These are phyloP conservation scores for Cariama cristata DNA, from an alignment of 2,113 vertebrate species.

Conservation along the genomic window DNA sequence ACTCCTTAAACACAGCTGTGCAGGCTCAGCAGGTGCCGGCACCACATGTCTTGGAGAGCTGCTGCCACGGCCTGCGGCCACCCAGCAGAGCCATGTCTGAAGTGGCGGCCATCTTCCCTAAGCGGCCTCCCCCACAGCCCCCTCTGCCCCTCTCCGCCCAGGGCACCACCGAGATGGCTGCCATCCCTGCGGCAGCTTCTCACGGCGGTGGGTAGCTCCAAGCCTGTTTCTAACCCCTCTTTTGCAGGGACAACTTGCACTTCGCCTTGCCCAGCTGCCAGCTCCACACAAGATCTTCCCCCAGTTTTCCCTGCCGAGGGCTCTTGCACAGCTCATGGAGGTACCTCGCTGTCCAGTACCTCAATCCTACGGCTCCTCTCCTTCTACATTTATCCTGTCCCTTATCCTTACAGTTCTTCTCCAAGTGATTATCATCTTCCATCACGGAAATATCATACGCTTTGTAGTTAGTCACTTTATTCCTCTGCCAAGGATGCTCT, in stretches of 20 bases:
- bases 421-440: neutral
- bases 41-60: neutral
- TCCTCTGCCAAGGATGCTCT: slow-evolving; percentile 39
- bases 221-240: neutral
- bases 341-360: neutral
- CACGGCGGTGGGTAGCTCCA: neutral
- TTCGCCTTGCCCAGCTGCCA: neutral
- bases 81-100: neutral
- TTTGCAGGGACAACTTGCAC: rapidly evolving
- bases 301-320: rapidly evolving
- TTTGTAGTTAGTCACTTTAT: slow-evolving; percentile 27
- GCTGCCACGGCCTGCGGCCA: rapidly evolving
- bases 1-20: neutral
- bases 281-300: neutral
- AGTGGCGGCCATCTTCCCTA: neutral
- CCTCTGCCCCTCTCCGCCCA: neutral
- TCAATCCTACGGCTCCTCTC: neutral
- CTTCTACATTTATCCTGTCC: neutral
- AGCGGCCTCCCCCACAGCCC: neutral
- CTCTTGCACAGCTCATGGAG: rapidly evolving
- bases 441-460: neutral
- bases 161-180: neutral
- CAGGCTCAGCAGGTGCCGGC: neutral
- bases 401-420: neutral
- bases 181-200: neutral